Base-by-base conservation (phyloP, 2,113 vertebrate species). In the Echinops telfairi region DNA sequence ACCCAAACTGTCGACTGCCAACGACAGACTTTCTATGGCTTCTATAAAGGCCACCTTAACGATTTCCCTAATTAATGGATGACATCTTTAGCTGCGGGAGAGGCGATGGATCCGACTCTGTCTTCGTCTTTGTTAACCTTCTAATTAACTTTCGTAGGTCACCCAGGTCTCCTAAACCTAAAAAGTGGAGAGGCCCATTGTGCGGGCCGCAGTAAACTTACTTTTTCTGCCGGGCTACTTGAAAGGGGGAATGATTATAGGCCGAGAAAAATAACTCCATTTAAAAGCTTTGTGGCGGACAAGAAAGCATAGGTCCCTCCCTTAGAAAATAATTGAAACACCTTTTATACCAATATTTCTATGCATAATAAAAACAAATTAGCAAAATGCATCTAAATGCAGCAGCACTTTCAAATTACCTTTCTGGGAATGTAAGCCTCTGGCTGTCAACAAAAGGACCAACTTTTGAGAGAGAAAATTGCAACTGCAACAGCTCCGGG, bases 101-200 rank as follows among this genome's bases (percentile, higher is more conserved):
- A 99, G 99, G 99, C 99, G 98, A 99, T 98, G 99, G 99, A 99
- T 99, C 99, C 99, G 99, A 99, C 99, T 99, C 98, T 98, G 98
- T 99, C 99, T 99, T 99, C 98, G 98, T 99, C 99, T 99, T 99
- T 99, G 99, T 99, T 99, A 98, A 98, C 98, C 99, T 99, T 99
- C 99, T 99, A 99, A 99, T 99, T 99, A 99, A 99, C 99, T 99
- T 99, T 99, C 99, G 98, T 98, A 99, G 99, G 99, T 99, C 99
- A 99, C 99, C 98, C 99, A 99, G 99, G 99, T 99, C 99, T 99
- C 99, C 98, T 99, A 98, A 99, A 99, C 99, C 99, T 99, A 99
- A 99, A 94, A 99, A 99, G 99, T 99, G 99, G 99, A 99, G 99
- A 99, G 99, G 99, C 98, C 99, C 98, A 99, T 99, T 99, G 99